Base-by-base conservation (phyloP, 2,797 vertebrate species). In the Microcaecilia unicolor region DNA sequence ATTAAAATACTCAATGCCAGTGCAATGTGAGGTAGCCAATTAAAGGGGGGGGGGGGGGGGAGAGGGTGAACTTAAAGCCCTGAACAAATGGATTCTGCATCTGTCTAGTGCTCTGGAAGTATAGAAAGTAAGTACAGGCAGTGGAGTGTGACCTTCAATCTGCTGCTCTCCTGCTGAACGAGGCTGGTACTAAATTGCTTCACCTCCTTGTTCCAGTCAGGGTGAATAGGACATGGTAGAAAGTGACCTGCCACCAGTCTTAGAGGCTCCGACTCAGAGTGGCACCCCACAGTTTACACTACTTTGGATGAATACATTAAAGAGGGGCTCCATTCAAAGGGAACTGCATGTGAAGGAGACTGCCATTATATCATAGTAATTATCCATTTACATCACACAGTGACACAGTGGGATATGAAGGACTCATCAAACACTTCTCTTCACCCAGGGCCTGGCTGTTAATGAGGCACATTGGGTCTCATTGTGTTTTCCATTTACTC, bases 331-430 rank as follows among this genome's bases (percentile, higher is more conserved):
- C 74, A 72, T 81, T 84, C 72, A 81, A 61, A 23, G 18, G 49
- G 67, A 29, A 57, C 61, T 49, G 64, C 63, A 56, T 72, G 75
- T 75, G 66, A 75, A 78, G 71, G 74, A 72, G 72, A 64, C 46
- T 70, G 67, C 80, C 81, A 85, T 85, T 86, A 85, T 83, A 86
- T 86, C 83, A 86, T 83, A 75, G 79, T 82, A 72, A 85, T 85
- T 82, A 82, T 80, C 76, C 81, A 80, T 84, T 80, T 47, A 69
- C 79, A 76, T 58, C 69, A 60, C 78, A 74, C 64, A 61, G 76
- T 73, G 77, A 63, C 81, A 74, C 80, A 70, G 72, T 59, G 72
- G 83, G 80, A 72, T 61, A 41, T 57, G 55, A 8, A 71, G 67
- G 69, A 70, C 64, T 77, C 82, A 81, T 85, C 83, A 83, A 85